Conservation (phyloP, 2,888 invertebrate genomes). For the Leptinotarsa rubiginosa region DNA sequence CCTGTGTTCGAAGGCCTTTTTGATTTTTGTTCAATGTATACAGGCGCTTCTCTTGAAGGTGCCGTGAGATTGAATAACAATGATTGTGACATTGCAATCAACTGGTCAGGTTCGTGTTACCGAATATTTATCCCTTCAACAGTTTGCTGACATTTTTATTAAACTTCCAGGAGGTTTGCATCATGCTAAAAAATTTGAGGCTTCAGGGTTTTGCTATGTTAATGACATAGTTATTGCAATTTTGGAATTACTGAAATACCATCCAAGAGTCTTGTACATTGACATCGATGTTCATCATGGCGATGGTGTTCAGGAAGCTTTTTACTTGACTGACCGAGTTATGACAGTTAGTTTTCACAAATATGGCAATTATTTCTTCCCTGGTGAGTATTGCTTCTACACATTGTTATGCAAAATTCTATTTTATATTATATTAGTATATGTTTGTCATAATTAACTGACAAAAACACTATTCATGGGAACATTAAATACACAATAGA, state of each 20-base stretch:
- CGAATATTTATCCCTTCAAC: background rate
- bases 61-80: conserved; percentile 96
- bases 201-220: conserved; percentile 98
- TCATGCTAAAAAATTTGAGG: conserved; percentile 99
- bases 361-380: conserved; percentile 97
- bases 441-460: no score
- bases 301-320: conserved; percentile 97
- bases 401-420: no score
- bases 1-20: conserved; percentile 96
- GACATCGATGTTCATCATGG: conserved; percentile 99
- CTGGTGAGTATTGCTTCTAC: conserved; percentile 70
- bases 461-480: no score
- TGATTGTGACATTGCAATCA: conserved; percentile 96
- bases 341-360: conserved; percentile 99
- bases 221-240: conserved; percentile 99
- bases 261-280: conserved; percentile 94
- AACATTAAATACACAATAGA: no score
- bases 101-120: conserved; percentile 83
- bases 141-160: background rate
- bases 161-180: conserved; percentile 81
- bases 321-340: conserved; percentile 95
- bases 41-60: conserved; percentile 97
- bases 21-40: conserved; percentile 98
- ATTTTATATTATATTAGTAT: no score
- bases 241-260: conserved; percentile 92